Base-by-base conservation (phyloP, 2,888 invertebrate species). In the Chymomyza procnemis region DNA sequence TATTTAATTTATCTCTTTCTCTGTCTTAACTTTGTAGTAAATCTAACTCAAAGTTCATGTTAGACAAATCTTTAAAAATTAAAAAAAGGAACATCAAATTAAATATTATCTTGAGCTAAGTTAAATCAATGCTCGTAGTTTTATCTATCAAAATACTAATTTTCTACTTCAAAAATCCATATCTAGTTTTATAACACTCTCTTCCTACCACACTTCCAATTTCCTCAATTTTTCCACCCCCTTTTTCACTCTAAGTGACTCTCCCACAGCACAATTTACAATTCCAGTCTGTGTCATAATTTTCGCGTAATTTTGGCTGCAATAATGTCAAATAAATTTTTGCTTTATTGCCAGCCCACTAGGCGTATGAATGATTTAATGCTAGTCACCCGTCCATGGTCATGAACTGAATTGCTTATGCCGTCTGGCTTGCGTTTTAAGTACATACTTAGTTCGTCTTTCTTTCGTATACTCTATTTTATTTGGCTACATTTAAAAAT, bases 401-500 rank as follows among this genome's bases (percentile, higher is more conserved):
- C 34, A 41, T 41, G 34, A 41, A 41, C 34, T 41, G 34, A 41
- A 41, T 41, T 41, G 34, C 6, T n/a, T 50, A n/a, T n/a, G 50
- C 50, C 6, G 16, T 50, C 50, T 50, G 16, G 50, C 50, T 9
- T 19, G 54, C 21, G 18, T 54, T 19, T 12, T 50, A 64, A 57
- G 64, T 58, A 26, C 62, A 41, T 41, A 41, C 34, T 41, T 41
- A 41, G 34, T 41, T 41, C 34, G 1, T 76, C 52, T 30, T 16
- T 18, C 2, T 14, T 63, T 50, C 50, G 22, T 22, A 22, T 22
- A 47, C 55, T 61, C 14, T 34, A 16, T 16, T 50, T 21, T 64
- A 57, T 66, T 56, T 67, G 56, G 55, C 61, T 14, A 67, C 66
- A 79, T 64, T 70, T 76, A 58, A 9, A 41, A 64, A 72, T 72